A percentile compares a stretch with the other conserved stretches of the same genome.
Evolutionary conservation across 2,797 vertebrate species (phyloP).

Genomic region (Amazona finschi): DNA sequence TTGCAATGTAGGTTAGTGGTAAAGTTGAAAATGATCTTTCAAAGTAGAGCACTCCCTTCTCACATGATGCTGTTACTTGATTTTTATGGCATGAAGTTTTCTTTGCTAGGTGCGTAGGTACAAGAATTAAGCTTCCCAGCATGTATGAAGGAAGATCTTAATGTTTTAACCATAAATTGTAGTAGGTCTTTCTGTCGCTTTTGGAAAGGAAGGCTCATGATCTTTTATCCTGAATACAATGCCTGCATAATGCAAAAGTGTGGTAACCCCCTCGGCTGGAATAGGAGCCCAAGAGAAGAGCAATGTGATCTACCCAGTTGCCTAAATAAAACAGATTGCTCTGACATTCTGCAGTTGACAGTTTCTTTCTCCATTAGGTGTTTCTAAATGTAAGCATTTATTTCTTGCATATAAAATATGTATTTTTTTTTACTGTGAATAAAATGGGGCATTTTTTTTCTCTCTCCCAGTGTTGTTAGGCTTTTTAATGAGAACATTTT

Average conservation of each 20-base stretch:
- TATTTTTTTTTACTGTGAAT: neutral
- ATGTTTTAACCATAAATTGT: neutral
- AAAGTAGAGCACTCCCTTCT: neutral
- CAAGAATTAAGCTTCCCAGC: neutral
- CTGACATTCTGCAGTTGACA: neutral
- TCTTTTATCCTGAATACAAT: neutral
- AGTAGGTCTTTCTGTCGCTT: neutral
- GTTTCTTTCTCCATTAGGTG: neutral
- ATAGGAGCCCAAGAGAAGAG: fast-evolving
- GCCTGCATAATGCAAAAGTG: neutral
- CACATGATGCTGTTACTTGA: neutral
- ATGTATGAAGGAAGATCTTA: neutral
- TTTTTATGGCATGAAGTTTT: neutral
- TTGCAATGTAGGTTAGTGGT: neutral
- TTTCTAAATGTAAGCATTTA: neutral
- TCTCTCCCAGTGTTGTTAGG: neutral
- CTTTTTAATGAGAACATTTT: neutral
- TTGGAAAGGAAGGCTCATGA: neutral
- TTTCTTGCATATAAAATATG: neutral
- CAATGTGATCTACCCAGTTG: neutral
- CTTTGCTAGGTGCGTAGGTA: neutral
- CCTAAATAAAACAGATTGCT: neutral
- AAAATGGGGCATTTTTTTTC: neutral
- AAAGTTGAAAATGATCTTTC: neutral
- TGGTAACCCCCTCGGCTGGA: neutral